These are phyloP conservation scores for Ovibos moschatus DNA, from an alignment of 2,113 vertebrate genomes.

Conservation along the genomic window DNA sequence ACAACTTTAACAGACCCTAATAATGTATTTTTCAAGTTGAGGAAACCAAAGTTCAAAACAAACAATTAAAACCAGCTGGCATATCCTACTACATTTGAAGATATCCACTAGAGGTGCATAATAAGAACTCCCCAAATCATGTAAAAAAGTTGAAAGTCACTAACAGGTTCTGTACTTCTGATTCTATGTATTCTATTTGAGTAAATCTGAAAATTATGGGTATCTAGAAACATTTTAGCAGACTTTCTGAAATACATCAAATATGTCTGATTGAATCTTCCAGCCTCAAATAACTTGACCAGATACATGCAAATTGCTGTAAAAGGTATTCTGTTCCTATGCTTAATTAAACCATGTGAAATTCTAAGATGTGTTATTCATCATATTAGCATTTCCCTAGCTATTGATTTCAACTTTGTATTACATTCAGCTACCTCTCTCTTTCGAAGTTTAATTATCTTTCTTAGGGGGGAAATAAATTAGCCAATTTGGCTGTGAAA, in stretches of 20 bases:
- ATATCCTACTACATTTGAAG: neutral
- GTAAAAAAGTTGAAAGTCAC: neutral
- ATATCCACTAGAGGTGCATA: neutral
- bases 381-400: neutral
- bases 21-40: neutral
- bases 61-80: neutral
- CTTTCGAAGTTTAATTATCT: slow-evolving; percentile 7
- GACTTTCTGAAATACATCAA: neutral
- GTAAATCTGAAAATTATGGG: neutral
- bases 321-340: neutral
- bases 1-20: neutral
- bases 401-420: neutral
- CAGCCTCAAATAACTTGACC: neutral
- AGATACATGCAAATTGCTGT: neutral
- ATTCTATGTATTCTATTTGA: neutral
- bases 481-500: neutral
- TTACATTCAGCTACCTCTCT: neutral
- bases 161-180: neutral
- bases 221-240: neutral
- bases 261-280: neutral
- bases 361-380: neutral
- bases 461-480: slow-evolving; percentile 1
- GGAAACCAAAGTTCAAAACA: neutral
- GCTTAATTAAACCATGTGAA: neutral
- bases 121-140: neutral